Evolutionary conservation across 1,140 invertebrate genomes (phyloP), one percentile per base, ranked within the genome.

Genomic region (Arion vulgaris): DNA sequence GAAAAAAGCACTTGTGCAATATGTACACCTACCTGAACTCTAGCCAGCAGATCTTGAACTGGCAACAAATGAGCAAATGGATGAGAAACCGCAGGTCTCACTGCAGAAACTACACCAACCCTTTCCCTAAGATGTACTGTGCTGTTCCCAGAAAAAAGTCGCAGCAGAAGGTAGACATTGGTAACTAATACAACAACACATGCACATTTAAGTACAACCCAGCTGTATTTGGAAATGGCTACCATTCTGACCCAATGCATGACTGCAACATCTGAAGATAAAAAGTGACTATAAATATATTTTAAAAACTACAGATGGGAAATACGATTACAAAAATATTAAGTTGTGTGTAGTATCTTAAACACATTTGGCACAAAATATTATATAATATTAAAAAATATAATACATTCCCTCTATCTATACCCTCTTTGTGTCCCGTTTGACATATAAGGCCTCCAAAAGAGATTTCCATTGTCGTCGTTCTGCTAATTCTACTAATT

Each of bases 41-140:
- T 1, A 32, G n/a, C 5, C 7, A 7, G n/a, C 19, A 7, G 28
- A 23, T 32, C n/a, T 66, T 66, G 2, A 32, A 28, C 28, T 5
- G 62, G 62, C 62, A 66, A 13, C 11, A 66, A 28, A 66, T 66
- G 62, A 66, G 62, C 62, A 23, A 66, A 66, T 66, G 62, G 62
- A 32, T 66, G 62, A 17, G 11, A 0, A 28, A 34, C 62, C 17
- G 62, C 17, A 7, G 62, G 62, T 34, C 62, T 66, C 28, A 66
- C 62, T 7, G 32, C n/a, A 32, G 62, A n/a, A 28, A 28, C 4
- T 32, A 66, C n/a, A 32, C 28, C 28, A 32, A 11, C 1, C 4
- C 17, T 32, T 66, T 66, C 4, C 62, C n/a, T 66, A 32, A 32
- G 7, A 7, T 66, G 7, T 7, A 32, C 28, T 32, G 5, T 7